Evolutionary conservation across 2,797 vertebrate species (phyloP).

Genomic region (Chelon labrosus): DNA sequence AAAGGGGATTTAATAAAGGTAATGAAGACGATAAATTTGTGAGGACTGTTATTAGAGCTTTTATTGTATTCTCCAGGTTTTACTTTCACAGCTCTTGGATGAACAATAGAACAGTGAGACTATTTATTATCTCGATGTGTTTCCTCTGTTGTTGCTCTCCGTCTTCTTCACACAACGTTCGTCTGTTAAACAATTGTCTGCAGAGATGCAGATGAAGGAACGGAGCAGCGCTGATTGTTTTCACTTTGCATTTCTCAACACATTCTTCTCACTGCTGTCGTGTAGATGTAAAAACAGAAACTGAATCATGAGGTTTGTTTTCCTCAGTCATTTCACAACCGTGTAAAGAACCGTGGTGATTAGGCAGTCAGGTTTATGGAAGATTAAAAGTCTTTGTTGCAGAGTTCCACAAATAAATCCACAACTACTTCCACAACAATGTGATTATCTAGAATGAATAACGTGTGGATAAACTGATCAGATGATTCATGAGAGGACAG

Average conservation of each 20-base stretch:
- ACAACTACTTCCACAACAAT: too few species aligned
- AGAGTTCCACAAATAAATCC: too few species aligned
- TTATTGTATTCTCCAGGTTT: constrained; percentile 34
- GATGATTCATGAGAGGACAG: too few species aligned
- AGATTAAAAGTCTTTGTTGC: too few species aligned
- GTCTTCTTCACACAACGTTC: neutral
- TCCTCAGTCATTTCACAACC: too few species aligned
- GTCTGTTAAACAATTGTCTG: neutral
- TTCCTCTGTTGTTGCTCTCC: constrained; percentile 3
- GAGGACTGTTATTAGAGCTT: constrained; percentile 47
- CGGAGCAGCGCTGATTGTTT: constrained; percentile 14
- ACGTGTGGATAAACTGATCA: too few species aligned
- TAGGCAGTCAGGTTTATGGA: too few species aligned
- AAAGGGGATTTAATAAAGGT: constrained; percentile 40
- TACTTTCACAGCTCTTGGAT: constrained; percentile 36
- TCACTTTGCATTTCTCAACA: neutral
- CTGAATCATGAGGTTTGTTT: too few species aligned
- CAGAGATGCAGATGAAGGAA: constrained; percentile 7
- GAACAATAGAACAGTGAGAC: constrained; percentile 38
- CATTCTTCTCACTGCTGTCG: neutral
- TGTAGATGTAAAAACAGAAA: too few species aligned
- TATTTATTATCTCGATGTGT: constrained; percentile 35
- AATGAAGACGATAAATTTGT: constrained; percentile 23
- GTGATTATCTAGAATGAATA: too few species aligned
- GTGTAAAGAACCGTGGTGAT: too few species aligned